Evolutionary conservation across 1,140 invertebrate genomes (phyloP).

Genomic region (Delia radicum): DNA sequence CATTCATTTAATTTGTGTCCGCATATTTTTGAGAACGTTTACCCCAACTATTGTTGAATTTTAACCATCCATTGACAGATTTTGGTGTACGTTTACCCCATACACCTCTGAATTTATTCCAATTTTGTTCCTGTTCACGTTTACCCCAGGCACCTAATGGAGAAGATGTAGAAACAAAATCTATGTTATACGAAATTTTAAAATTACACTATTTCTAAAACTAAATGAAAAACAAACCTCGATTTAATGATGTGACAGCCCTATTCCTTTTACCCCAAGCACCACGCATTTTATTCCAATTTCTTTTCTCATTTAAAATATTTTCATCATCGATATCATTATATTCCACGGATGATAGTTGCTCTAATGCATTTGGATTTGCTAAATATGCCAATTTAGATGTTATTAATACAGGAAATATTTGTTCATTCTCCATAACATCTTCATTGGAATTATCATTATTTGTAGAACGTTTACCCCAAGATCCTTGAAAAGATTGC

Average conservation of each 20-base stretch:
- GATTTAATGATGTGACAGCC: constrained; percentile 59
- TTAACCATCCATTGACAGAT: constrained; percentile 42
- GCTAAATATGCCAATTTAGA: no score
- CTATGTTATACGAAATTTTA: constrained; percentile 16
- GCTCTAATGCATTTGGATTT: constrained; percentile 12
- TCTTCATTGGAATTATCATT: neutral
- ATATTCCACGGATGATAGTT: neutral
- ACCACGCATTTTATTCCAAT: constrained; percentile 64
- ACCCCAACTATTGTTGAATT: constrained; percentile 50
- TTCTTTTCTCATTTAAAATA: constrained; percentile 58
- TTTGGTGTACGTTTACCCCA: constrained; percentile 74
- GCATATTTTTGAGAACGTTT: constrained; percentile 35
- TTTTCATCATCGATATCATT: constrained; percentile 25
- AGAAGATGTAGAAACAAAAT: constrained; percentile 16
- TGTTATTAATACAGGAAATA: no score
- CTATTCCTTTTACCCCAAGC: constrained; percentile 66
- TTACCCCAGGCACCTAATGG: constrained; percentile 65
- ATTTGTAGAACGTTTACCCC: constrained; percentile 24
- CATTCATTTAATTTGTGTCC: neutral
- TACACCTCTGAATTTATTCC: constrained; percentile 72
- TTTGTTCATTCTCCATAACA: constrained; percentile 11
- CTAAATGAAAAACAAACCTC: constrained; percentile 55
- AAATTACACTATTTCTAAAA: neutral
- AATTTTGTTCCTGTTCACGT: constrained; percentile 68
- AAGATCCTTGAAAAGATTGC: neutral